A percentile compares a stretch with the other conserved stretches of the same genome.
phyloP scores from a whole-genome alignment of 2,113 vertebrate genomes.

The Antechinus stuartii region DNA sequence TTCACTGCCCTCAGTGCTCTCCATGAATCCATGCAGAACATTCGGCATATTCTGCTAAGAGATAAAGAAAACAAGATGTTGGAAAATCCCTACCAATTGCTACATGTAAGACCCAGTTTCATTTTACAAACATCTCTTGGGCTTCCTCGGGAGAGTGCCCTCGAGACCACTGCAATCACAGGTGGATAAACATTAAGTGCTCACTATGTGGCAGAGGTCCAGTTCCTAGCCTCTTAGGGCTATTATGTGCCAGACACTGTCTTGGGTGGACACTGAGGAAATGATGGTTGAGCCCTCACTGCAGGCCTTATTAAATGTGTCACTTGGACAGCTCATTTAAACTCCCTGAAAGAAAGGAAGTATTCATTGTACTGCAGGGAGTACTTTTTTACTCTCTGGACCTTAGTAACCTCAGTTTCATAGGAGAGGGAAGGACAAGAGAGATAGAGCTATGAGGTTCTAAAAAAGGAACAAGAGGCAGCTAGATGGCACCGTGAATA shows the following conservation, averaged over 20 bases:
- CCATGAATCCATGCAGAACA: neutral
- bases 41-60: neutral
- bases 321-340: neutral
- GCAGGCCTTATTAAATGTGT: neutral
- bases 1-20: neutral
- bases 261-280: neutral
- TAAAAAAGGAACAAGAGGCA: neutral
- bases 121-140: neutral
- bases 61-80: neutral
- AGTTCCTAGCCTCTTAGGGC: neutral
- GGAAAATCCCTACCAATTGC: neutral
- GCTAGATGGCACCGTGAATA: too few species aligned
- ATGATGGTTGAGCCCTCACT: neutral
- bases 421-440: neutral
- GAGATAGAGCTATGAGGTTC: neutral
- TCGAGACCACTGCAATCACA: neutral
- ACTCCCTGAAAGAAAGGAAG: neutral
- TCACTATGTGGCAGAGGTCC: neutral
- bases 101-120: neutral
- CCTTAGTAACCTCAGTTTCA: too few species aligned
- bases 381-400: too few species aligned
- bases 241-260: neutral
- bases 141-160: neutral
- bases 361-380: too few species aligned
- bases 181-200: neutral